A percentile compares a stretch with the other conserved stretches of the same genome.
phyloP scores from a whole-genome alignment of 2,888 invertebrate species.

The Vanessa cardui region DNA sequence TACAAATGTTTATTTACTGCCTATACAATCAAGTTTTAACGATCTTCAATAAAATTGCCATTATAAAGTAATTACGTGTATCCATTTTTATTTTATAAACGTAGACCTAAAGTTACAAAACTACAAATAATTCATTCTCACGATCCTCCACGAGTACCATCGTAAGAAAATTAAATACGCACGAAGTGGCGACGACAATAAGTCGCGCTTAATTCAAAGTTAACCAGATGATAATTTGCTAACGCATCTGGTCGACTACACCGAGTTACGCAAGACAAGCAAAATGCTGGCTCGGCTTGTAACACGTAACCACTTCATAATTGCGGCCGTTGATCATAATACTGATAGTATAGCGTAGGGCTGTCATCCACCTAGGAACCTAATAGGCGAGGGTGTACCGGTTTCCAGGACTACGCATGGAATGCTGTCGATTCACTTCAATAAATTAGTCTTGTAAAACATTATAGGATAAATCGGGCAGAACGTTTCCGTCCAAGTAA shows the following conservation, averaged over 20 bases:
- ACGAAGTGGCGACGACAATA: slow-evolving; percentile 70
- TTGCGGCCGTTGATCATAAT: slow-evolving; percentile 73
- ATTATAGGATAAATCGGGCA: slow-evolving; percentile 39
- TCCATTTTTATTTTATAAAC: neutral
- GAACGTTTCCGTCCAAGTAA: neutral
- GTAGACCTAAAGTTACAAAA: neutral
- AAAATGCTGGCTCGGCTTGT: slow-evolving; percentile 70
- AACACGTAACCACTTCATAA: slow-evolving; percentile 71
- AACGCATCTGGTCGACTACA: slow-evolving; percentile 70
- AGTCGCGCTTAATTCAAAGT: slow-evolving; percentile 63
- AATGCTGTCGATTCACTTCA: slow-evolving; percentile 4
- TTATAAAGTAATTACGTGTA: no score
- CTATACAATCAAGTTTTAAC: no score
- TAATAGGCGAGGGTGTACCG: slow-evolving; percentile 3
- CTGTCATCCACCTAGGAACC: slow-evolving; percentile 14
- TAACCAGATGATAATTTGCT: slow-evolving; percentile 53
- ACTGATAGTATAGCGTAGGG: slow-evolving; percentile 57
- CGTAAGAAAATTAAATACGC: slow-evolving; percentile 69
- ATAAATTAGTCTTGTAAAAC: slow-evolving; percentile 25
- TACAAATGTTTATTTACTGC: no score
- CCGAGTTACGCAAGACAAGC: slow-evolving; percentile 76
- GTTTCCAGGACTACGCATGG: slow-evolving; percentile 1
- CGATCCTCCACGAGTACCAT: slow-evolving; percentile 59
- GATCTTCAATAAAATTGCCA: no score
- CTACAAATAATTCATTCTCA: slow-evolving; percentile 11